Percentiles rank a stretch among this genome's conserved stretches.
These are phyloP conservation scores for Callinectes sapidus DNA, from an alignment of 2,888 invertebrate genomes.

Conservation along the genomic window DNA sequence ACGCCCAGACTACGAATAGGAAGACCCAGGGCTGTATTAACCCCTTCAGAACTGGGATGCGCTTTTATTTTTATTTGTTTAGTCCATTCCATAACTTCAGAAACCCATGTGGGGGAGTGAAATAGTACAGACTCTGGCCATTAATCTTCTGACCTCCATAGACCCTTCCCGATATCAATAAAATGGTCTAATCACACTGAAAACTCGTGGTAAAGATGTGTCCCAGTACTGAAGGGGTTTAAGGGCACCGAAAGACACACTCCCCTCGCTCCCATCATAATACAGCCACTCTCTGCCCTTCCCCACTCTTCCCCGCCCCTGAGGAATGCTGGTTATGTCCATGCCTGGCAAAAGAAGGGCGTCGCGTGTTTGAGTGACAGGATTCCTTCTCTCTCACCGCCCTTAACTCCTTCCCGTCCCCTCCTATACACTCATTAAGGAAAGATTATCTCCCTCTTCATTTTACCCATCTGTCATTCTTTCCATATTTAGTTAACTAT, in stretches of 20 bases:
- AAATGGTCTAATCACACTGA: too few species aligned
- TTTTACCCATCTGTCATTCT: not conserved
- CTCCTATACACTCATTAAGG: not conserved
- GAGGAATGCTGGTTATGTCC: not conserved
- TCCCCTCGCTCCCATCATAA: not conserved
- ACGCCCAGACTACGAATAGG: not conserved
- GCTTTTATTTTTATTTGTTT: too few species aligned
- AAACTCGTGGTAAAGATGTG: too few species aligned
- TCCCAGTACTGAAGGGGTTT: too few species aligned
- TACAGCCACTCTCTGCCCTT: not conserved
- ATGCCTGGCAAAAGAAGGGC: not conserved
- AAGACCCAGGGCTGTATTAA: not conserved
- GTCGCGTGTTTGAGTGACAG: not conserved
- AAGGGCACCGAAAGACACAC: not conserved
- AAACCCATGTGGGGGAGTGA: too few species aligned
- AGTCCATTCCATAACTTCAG: too few species aligned
- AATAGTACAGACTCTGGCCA: too few species aligned
- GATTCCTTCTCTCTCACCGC: not conserved
- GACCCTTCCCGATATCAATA: too few species aligned
- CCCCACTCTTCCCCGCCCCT: not conserved
- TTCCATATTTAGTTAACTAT: not conserved
- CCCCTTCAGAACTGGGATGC: too few species aligned
- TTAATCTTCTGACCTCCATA: too few species aligned
- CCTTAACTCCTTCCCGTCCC: not conserved
- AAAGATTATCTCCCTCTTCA: constrained; percentile 24